Evolutionary conservation across 2,113 vertebrate genomes (phyloP).

Genomic region (Odobenus rosmarus): DNA sequence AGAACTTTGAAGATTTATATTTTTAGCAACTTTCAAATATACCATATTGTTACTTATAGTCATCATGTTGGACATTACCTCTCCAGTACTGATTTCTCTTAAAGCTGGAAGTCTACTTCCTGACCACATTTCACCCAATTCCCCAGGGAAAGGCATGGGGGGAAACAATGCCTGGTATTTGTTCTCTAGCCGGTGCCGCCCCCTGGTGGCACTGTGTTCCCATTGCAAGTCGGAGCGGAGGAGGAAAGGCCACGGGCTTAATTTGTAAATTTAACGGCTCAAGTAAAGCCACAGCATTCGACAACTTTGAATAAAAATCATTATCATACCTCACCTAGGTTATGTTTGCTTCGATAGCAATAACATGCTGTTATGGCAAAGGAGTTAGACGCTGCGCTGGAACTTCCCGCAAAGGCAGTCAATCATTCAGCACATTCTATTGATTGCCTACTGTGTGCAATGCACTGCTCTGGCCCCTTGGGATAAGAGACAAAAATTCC

Average conservation of each 20-base stretch:
- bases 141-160: neutral
- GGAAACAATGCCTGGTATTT: rapidly evolving
- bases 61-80: neutral
- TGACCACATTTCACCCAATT: neutral
- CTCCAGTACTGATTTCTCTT: neutral
- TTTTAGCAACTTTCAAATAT: neutral
- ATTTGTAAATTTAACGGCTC: neutral
- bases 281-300: neutral
- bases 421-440: neutral
- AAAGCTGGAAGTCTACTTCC: neutral
- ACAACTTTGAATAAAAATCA: neutral
- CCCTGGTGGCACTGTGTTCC: neutral
- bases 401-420: neutral
- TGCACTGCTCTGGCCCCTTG: neutral
- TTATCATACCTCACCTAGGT: neutral
- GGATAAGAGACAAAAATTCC: neutral
- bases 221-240: neutral
- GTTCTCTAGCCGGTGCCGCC: neutral
- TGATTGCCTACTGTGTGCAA: neutral
- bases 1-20: neutral
- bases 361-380: neutral
- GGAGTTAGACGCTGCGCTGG: neutral
- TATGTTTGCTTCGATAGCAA: neutral
- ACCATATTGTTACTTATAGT: neutral
- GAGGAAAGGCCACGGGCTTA: too few species aligned